Conservation (phyloP, 2,888 invertebrate genomes). For the Xestoiulus laeticollis region DNA sequence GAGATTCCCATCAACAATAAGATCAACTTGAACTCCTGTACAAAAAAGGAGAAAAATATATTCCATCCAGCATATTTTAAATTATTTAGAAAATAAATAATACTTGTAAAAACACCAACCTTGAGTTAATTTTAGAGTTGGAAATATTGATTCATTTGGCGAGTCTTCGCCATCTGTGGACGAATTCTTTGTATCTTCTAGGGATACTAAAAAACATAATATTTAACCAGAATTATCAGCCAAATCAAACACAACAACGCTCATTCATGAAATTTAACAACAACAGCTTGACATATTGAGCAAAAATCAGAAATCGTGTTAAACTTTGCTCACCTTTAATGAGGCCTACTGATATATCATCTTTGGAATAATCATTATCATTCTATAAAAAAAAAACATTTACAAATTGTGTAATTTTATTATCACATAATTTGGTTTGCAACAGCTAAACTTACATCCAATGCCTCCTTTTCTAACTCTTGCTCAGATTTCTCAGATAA, state of each 20-base stretch:
- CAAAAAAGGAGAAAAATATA: not conserved
- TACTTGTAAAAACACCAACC: not conserved
- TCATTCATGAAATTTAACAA: too few relatives aligned
- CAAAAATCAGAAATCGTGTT: not conserved
- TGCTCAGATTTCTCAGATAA: conserved; percentile 60
- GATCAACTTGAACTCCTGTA: conserved; percentile 49
- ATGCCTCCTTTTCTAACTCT: conserved; percentile 46
- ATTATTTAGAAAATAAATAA: not conserved
- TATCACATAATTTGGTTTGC: not conserved
- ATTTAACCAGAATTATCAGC: too few relatives aligned
- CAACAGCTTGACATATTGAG: not conserved
- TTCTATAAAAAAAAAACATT: conserved; percentile 58
- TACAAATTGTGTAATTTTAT: not conserved
- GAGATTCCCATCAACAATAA: conserved; percentile 47
- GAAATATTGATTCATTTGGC: conserved; percentile 32
- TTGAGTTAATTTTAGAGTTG: conserved; percentile 45
- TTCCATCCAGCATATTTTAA: not conserved
- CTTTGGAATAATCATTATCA: conserved; percentile 60
- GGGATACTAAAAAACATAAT: not conserved
- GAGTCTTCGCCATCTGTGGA: conserved; percentile 44
- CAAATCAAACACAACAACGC: too few relatives aligned
- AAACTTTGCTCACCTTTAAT: conserved; percentile 35
- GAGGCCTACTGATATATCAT: conserved; percentile 57
- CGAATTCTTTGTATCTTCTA: conserved; percentile 29
- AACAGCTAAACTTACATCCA: conserved; percentile 13